Evolutionary conservation across 2,888 invertebrate genomes (phyloP), one percentile per base, ranked within the genome.

Genomic region (Epirrhoe tristata): DNA sequence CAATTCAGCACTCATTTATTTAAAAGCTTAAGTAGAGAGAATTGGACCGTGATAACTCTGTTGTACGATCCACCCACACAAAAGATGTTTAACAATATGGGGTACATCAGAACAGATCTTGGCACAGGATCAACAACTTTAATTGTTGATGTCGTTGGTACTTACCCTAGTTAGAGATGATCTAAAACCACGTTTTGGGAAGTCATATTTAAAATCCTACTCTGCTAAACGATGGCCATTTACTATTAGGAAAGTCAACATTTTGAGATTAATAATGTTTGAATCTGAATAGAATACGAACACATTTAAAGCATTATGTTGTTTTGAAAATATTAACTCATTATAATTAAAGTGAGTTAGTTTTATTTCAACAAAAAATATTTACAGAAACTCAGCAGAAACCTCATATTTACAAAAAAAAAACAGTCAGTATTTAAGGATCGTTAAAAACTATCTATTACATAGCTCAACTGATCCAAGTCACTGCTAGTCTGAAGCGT

Each of bases 31-130:
- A 58, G 57, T 53, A 52, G 60, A 31, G 17, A 16, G 76, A 77
- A 83, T 78, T 77, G 76, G 76, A 77, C 77, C 72, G 67, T 57
- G 74, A 73, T 72, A 67, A 66, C 66, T 39, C 52, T 69, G 59
- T 63, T 69, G 67, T 66, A 55, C 63, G 60, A 63, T 53, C 70
- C 60, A 56, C 71, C 68, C 73, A 73, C 73, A 58, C 68, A 39
- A 51, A 57, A 64, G 67, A 74, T 73, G 73, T 67, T 66, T 61
- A 64, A 73, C 71, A 74, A 71, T 71, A 72, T 65, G 69, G 71
- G 66, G 61, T 74, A 68, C 66, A 66, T 71, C 72, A 73, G 62
- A 70, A 74, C 65, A 60, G 55, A 43, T 61, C 67, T 72, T 75
- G 75, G 75, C 75, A 75, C 56, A 67, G 72, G 66, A 70, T 75